A percentile compares a stretch with the other conserved stretches of the same genome.
These are phyloP conservation scores for Sinocyclocheilus rhinocerous DNA, from an alignment of 2,113 vertebrate species.

Conservation along the genomic window DNA sequence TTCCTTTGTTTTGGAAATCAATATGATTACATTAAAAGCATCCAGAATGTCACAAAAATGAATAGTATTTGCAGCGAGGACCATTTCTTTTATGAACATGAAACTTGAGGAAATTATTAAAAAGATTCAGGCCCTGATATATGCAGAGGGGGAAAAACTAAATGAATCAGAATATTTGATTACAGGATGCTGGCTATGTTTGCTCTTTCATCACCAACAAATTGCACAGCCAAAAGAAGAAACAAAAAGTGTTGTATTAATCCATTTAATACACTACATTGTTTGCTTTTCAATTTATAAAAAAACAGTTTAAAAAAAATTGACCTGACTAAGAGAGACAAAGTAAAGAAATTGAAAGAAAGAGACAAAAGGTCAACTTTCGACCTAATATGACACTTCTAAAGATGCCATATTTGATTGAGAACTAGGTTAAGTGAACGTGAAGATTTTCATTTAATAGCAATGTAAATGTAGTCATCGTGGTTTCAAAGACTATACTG, in stretches of 20 bases:
- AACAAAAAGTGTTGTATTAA: not conserved
- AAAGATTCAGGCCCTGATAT: not conserved
- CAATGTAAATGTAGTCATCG: not conserved
- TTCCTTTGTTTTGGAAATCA: not conserved
- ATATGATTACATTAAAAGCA: not conserved
- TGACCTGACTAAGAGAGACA: not conserved
- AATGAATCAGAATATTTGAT: constrained; percentile 30
- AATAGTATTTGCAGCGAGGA: not conserved
- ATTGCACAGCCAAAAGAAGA: constrained; percentile 15
- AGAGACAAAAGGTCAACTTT: not conserved
- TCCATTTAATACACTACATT: not conserved
- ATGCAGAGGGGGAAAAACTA: not conserved
- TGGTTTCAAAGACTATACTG: too few species aligned
- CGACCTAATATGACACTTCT: not conserved
- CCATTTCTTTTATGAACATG: not conserved
- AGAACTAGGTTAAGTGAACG: not conserved
- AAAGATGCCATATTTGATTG: not conserved
- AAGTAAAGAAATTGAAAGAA: not conserved
- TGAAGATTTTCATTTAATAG: not conserved
- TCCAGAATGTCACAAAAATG: not conserved
- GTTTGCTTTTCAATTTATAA: not conserved
- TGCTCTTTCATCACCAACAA: constrained; percentile 41
- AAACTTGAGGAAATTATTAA: not conserved
- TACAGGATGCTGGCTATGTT: not conserved
- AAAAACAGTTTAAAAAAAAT: too few species aligned